Conservation (phyloP, 2,888 invertebrate genomes). For the Hybos culiciformis region DNA sequence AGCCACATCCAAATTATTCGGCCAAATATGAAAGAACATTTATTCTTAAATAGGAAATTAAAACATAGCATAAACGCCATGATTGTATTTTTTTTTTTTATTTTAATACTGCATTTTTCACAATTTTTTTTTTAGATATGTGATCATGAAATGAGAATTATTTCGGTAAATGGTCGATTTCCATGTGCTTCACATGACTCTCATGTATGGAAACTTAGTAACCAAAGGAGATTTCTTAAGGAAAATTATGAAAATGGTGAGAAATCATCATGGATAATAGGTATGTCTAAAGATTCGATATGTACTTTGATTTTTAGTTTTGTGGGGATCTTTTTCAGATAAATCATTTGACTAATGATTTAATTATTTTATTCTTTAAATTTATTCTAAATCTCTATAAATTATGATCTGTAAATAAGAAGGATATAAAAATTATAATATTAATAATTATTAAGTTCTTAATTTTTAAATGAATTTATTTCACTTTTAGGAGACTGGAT, state of each 20-base stretch:
- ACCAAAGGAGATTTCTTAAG: background rate
- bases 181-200: background rate
- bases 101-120: background rate
- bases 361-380: background rate
- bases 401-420: no score
- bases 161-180: background rate
- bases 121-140: background rate
- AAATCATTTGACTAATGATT: no score
- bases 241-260: background rate
- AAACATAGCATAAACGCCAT: background rate
- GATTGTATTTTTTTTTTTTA: background rate
- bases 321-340: no score
- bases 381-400: background rate
- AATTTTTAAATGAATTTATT: background rate
- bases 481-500: slow-evolving; percentile 11
- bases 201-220: background rate
- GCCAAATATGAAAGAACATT: background rate
- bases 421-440: background rate
- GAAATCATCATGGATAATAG: background rate
- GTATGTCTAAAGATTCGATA: no score
- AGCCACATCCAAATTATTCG: background rate
- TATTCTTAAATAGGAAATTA: background rate
- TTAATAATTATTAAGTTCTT: background rate
- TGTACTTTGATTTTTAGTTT: no score
- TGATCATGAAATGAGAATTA: background rate